phyloP scores from a whole-genome alignment of 30 jellyfish, hydroid and myxozoan species.

The Hydra vulgaris region DNA sequence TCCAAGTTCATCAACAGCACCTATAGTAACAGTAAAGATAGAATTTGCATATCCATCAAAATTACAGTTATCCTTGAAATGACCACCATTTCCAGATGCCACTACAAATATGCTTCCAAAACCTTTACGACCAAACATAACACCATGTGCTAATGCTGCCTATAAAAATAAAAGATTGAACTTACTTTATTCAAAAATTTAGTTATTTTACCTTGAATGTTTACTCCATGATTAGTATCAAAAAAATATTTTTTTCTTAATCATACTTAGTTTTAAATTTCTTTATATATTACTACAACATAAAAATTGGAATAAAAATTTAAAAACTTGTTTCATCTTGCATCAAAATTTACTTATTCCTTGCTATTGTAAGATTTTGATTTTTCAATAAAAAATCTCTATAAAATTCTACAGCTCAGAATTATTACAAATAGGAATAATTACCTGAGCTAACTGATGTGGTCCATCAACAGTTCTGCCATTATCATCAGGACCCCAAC shows the following conservation, averaged over 20 bases:
- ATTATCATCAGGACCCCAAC: conserved; percentile 99
- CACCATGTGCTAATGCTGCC: conserved; percentile 99
- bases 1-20: conserved; percentile 98
- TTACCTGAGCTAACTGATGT: conserved; percentile 97
- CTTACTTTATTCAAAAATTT: not conserved
- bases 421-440: too few relatives aligned
- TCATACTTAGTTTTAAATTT: not conserved
- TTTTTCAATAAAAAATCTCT: too few relatives aligned
- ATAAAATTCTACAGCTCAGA: too few relatives aligned
- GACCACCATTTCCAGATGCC: conserved; percentile 99
- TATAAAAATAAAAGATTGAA: not conserved
- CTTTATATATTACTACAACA: too few relatives aligned
- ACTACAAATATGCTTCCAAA: conserved; percentile 93
- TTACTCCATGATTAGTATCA: not conserved
- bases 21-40: conserved; percentile 91
- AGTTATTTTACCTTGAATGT: not conserved
- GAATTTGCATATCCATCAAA: conserved; percentile 99
- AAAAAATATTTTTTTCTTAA: not conserved
- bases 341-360: too few relatives aligned
- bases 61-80: conserved; percentile 94
- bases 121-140: conserved; percentile 90
- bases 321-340: too few relatives aligned
- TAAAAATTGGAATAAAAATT: too few relatives aligned
- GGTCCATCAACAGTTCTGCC: conserved; percentile 99
- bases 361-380: too few relatives aligned